A percentile compares a stretch with the other conserved stretches of the same genome.
Conservation (phyloP, 2,888 invertebrate species). For the Ptilodon capucinus region DNA sequence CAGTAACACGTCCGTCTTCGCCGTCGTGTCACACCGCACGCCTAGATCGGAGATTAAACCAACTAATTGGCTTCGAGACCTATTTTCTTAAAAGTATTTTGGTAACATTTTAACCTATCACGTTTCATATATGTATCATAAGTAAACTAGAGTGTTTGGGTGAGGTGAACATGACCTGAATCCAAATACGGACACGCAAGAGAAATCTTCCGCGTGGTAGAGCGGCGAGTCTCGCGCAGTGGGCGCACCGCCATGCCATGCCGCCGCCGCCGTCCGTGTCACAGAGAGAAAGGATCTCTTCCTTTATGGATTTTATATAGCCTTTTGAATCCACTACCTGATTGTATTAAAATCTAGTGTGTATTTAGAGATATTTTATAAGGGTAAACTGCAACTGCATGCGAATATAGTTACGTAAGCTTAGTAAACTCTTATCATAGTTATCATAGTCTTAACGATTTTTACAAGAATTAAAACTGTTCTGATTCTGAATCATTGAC, state of each 20-base stretch:
- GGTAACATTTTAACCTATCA: conserved; percentile 3
- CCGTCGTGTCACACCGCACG: neutral
- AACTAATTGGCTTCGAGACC: conserved; percentile 10
- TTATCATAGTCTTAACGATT: too few relatives aligned
- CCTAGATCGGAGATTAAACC: conserved; percentile 5
- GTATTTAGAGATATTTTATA: too few relatives aligned
- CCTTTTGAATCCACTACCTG: neutral
- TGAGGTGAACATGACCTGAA: conserved; percentile 71
- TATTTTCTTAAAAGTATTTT: conserved; percentile 5
- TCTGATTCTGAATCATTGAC: too few relatives aligned
- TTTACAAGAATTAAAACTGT: too few relatives aligned
- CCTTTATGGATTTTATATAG: conserved; percentile 33
- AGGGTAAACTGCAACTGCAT: too few relatives aligned
- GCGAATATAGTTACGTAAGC: too few relatives aligned
- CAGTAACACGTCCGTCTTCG: neutral
- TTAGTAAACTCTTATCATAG: too few relatives aligned
- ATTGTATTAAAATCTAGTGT: too few relatives aligned
- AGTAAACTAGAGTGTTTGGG: conserved; percentile 58
- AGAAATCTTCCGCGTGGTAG: conserved; percentile 64
- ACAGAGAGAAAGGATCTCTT: conserved; percentile 67
- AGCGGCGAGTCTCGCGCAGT: conserved; percentile 37
- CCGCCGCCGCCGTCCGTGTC: too few relatives aligned
- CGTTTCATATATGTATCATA: conserved; percentile 8
- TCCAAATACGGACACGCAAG: conserved; percentile 74
- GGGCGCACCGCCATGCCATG: conserved; percentile 26